phyloP scores from a whole-genome alignment of 2,113 vertebrate genomes.

The Myodes glareolus region DNA sequence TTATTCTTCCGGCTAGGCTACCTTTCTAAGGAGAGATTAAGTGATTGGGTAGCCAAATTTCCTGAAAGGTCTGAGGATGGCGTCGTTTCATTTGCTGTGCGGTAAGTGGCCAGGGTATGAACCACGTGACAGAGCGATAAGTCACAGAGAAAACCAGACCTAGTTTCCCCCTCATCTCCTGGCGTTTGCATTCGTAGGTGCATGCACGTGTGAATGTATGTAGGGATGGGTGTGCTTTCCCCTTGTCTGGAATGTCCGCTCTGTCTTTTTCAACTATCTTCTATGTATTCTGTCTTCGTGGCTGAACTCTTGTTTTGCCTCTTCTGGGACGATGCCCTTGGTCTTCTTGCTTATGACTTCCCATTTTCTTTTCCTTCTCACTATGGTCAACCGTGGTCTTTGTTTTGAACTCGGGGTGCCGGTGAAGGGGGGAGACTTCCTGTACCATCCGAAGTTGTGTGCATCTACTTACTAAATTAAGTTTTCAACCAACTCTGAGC shows the following conservation, averaged over 20 bases:
- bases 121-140: constrained; percentile 44
- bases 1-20: constrained; percentile 20
- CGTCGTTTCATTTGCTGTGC: constrained; percentile 26
- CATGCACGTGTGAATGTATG: not conserved
- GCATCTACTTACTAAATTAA: not conserved
- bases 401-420: not conserved
- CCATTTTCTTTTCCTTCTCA: not conserved
- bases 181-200: not conserved
- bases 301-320: not conserved
- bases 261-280: not conserved
- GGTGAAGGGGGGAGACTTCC: not conserved
- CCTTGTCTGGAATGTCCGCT: not conserved
- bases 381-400: not conserved
- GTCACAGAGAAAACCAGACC: constrained; percentile 25
- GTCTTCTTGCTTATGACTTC: not conserved
- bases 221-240: not conserved
- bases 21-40: constrained; percentile 55
- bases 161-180: not conserved
- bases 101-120: not conserved
- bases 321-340: not conserved
- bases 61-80: constrained; percentile 42
- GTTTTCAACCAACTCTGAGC: not conserved
- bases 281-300: not conserved
- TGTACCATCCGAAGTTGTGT: not conserved
- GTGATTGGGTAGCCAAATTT: constrained; percentile 35